Conservation (phyloP, 2,888 invertebrate genomes). For the Melanophora roralis region DNA sequence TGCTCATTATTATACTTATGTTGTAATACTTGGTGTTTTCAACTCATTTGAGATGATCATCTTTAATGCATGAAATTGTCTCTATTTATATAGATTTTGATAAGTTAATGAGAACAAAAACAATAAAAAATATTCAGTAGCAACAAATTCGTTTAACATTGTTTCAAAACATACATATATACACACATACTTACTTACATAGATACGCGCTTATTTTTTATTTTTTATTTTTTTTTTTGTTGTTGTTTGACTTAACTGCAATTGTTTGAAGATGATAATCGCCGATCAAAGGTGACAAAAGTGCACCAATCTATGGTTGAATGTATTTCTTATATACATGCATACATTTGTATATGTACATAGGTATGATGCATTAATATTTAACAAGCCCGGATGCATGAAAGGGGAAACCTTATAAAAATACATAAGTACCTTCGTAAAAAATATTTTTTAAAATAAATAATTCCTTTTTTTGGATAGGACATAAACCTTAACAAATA, state of each 20-base stretch:
- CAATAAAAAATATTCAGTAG: neutral
- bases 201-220: too few relatives aligned
- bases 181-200: too few relatives aligned
- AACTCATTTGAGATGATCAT: constrained; percentile 41
- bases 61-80: constrained; percentile 22
- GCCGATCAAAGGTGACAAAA: constrained; percentile 14
- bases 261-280: constrained; percentile 29
- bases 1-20: too few relatives aligned
- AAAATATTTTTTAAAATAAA: too few relatives aligned
- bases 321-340: neutral
- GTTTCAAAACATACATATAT: neutral
- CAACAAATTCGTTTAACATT: neutral
- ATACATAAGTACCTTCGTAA: too few relatives aligned
- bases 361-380: too few relatives aligned
- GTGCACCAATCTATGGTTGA: neutral
- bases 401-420: too few relatives aligned
- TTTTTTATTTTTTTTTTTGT: neutral
- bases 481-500: too few relatives aligned
- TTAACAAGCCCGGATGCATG: too few relatives aligned
- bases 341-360: neutral
- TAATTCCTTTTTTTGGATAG: too few relatives aligned
- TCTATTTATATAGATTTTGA: constrained; percentile 14
- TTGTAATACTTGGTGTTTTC: neutral
- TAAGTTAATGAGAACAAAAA: constrained; percentile 8
- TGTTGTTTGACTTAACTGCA: neutral